phyloP scores from a whole-genome alignment of 2,888 invertebrate genomes.

The Therioaphis trifolii region DNA sequence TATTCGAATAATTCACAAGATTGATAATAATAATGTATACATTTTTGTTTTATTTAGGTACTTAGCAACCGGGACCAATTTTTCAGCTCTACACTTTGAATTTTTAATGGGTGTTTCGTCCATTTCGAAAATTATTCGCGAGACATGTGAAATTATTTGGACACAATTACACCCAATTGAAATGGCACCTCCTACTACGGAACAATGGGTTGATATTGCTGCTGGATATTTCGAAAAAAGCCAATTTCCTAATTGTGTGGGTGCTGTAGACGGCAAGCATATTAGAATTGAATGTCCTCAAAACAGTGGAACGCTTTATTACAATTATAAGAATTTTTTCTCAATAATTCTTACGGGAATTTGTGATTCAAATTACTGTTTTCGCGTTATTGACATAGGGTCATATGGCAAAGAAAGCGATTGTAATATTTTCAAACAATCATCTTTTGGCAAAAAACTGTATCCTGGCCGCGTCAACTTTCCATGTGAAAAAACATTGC shows the following conservation, averaged over 20 bases:
- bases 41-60: too few relatives aligned
- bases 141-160: conserved; percentile 12
- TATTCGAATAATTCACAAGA: too few relatives aligned
- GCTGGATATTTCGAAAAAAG: not conserved
- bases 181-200: conserved; percentile 16
- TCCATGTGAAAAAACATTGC: conserved; percentile 65
- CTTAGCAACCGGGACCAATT: conserved; percentile 66
- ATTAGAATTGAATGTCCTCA: not conserved
- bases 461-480: conserved; percentile 64
- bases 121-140: conserved; percentile 9
- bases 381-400: conserved; percentile 67
- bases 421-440: conserved; percentile 66
- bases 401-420: conserved; percentile 67
- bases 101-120: conserved; percentile 43
- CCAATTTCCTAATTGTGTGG: conserved; percentile 1
- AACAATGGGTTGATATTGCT: conserved; percentile 11
- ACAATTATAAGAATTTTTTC: conserved; percentile 25
- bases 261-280: conserved; percentile 29
- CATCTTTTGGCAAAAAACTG: conserved; percentile 62
- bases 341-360: conserved; percentile 59
- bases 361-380: conserved; percentile 57
- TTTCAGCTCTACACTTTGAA: too few relatives aligned
- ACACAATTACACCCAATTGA: not conserved
- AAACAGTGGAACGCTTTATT: conserved; percentile 26
- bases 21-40: too few relatives aligned